Base-by-base conservation (phyloP, 2,797 vertebrate genomes). In the Hozukius guyotensis region DNA sequence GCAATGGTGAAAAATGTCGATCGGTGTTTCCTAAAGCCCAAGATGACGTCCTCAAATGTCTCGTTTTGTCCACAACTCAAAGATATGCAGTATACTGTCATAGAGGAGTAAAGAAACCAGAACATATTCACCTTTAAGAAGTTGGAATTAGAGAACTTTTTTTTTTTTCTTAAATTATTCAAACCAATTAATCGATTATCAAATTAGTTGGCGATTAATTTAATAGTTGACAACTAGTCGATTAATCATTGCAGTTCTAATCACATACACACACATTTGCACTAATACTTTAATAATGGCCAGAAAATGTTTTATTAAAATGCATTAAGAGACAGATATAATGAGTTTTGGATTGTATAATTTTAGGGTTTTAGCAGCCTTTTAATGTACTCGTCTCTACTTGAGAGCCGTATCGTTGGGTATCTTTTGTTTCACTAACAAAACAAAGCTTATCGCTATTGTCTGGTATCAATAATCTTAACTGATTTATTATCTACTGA, bases 71-170 rank as follows among this genome's bases (percentile, higher is more conserved):
- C 49, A n/a, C 49, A 52, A n/a, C 49, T 52, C 20, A 52, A 52
- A 52, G 20, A 52, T 10, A n/a, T 52, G 1, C 20, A n/a, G 8
- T 52, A 4, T 52, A 10, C 49, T 52, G 49, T 52, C 20, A 52
- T n/a, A n/a, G 20, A 0, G 49, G 20, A 52, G 49, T 52, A 52
- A 52, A 52, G 49, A n/a, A 52, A 52, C 8, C 8, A 52, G 20
- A 52, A 52, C 3, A 52, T 52, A 52, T n/a, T 52, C 49, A 52
- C 49, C 2, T 52, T 52, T 52, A n/a, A 38, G 10, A 38, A 52
- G 20, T 1, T 52, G 20, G 18, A 52, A n/a, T 52, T 0, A 8
- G 16, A 46, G 16, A 46, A 46, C 18, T 0, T 18, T 46, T 14
- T 8, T 42, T 32, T 18, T 42, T 5, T 46, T 46, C 42, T 52